Percentiles rank a stretch among this genome's conserved stretches.
phyloP scores from a whole-genome alignment of 2,113 vertebrate species.

The Poeciliopsis occidentalis region DNA sequence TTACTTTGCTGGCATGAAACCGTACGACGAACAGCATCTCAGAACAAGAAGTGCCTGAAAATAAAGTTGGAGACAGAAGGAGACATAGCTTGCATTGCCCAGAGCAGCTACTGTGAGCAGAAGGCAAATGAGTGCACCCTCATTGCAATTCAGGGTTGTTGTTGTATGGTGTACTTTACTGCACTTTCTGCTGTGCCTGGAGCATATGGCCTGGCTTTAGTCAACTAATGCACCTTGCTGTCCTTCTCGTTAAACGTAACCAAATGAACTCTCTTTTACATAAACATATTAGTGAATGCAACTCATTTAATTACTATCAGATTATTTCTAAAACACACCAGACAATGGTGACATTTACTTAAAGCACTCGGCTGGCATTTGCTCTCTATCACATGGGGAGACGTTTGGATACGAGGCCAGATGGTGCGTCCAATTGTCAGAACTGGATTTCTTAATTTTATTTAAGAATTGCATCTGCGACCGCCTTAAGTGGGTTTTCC shows the following conservation, averaged over 20 bases:
- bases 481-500: constrained; percentile 52
- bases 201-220: constrained; percentile 71
- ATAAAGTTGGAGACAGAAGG: constrained; percentile 12
- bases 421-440: constrained; percentile 70
- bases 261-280: constrained; percentile 23
- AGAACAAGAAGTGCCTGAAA: constrained; percentile 14
- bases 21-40: neutral
- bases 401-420: constrained; percentile 54
- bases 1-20: constrained; percentile 25
- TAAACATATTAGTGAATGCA: constrained; percentile 32
- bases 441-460: constrained; percentile 57
- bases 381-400: constrained; percentile 45
- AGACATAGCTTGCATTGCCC: constrained; percentile 35
- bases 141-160: constrained; percentile 70
- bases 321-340: constrained; percentile 44
- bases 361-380: constrained; percentile 68
- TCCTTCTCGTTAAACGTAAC: constrained; percentile 55
- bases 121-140: constrained; percentile 62
- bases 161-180: constrained; percentile 50
- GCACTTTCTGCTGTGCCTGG: constrained; percentile 48
- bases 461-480: constrained; percentile 33
- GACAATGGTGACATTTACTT: constrained; percentile 60
- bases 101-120: constrained; percentile 58
- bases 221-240: constrained; percentile 65
- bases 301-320: constrained; percentile 49